phyloP scores from a whole-genome alignment of 2,888 invertebrate species.

The Timema cristinae region DNA sequence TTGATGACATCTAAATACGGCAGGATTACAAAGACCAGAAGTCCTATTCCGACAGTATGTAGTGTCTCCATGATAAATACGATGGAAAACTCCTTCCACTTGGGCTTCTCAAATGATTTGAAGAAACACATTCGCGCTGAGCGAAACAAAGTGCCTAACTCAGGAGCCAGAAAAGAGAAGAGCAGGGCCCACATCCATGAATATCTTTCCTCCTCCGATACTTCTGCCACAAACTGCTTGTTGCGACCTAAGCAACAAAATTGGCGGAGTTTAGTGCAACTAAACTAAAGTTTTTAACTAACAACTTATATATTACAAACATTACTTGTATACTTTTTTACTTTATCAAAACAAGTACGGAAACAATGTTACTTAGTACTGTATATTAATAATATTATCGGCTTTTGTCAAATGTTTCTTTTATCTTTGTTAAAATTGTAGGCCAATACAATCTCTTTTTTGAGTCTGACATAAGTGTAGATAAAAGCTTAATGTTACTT shows the following conservation, averaged over 20 bases:
- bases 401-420: no score
- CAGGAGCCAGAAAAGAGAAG: constrained; percentile 83
- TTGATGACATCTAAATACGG: constrained; percentile 92
- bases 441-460: no score
- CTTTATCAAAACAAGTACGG: no score
- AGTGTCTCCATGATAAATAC: constrained; percentile 82
- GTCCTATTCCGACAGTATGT: constrained; percentile 80
- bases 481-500: no score
- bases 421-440: no score
- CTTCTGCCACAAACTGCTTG: constrained; percentile 74
- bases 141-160: constrained; percentile 80
- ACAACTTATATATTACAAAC: no score
- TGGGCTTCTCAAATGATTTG: constrained; percentile 59
- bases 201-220: constrained; percentile 81
- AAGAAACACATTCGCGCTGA: constrained; percentile 85
- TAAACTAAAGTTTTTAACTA: no score
- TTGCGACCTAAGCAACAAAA: constrained; percentile 65
- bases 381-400: no score
- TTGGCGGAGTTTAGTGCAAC: no score
- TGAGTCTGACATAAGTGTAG: no score
- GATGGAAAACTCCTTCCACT: constrained; percentile 56
- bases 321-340: no score
- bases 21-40: constrained; percentile 82
- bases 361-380: no score
- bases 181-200: constrained; percentile 92